These are phyloP conservation scores for Drosophila antonietae DNA, from an alignment of 2,888 invertebrate species.

Conservation along the genomic window DNA sequence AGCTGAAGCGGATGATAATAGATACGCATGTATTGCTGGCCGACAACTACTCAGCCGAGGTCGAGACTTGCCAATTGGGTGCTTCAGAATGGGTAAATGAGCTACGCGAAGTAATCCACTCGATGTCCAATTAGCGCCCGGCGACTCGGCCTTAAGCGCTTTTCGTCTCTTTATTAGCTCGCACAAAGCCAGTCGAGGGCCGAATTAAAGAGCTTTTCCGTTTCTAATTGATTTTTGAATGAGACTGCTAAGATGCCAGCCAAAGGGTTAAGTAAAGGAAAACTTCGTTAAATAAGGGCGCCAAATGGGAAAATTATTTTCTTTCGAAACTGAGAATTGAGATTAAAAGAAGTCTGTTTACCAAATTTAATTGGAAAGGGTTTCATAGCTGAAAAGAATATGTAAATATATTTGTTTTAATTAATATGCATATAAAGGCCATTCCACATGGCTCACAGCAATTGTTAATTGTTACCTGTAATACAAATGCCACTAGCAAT, in stretches of 20 bases:
- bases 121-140: constrained; percentile 55
- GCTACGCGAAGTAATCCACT: constrained; percentile 41
- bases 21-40: constrained; percentile 39
- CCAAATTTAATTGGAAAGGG: background rate
- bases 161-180: constrained; percentile 22
- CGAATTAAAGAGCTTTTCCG: constrained; percentile 17
- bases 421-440: background rate
- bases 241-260: background rate
- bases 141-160: constrained; percentile 11
- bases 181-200: constrained; percentile 10
- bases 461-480: constrained; percentile 30
- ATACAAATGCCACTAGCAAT: constrained; percentile 27
- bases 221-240: constrained; percentile 42
- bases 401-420: background rate
- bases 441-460: background rate
- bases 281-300: background rate
- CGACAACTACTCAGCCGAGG: constrained; percentile 29
- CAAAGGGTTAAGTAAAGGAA: background rate
- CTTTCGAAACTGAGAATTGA: background rate
- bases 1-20: constrained; percentile 51
- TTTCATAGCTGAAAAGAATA: background rate
- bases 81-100: constrained; percentile 30
- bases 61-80: constrained; percentile 43
- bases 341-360: background rate
- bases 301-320: background rate